phyloP scores from a whole-genome alignment of 2,113 vertebrate genomes.

The Bothrops jararaca region DNA sequence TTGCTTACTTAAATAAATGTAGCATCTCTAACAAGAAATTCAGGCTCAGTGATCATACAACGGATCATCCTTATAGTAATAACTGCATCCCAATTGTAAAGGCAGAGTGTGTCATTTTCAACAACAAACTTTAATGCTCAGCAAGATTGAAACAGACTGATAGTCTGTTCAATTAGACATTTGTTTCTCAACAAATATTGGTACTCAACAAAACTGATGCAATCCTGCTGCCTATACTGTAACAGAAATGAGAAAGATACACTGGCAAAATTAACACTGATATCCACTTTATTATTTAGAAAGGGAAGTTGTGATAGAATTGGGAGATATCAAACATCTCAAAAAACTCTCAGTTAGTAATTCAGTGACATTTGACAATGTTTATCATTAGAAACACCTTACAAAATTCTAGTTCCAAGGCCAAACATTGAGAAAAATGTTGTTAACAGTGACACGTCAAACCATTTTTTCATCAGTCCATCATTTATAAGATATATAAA shows the following conservation, averaged over 20 bases:
- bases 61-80: neutral
- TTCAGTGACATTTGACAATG: neutral
- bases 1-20: neutral
- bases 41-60: neutral
- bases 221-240: neutral
- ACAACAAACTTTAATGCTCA: neutral
- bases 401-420: neutral
- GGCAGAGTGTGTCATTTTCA: neutral
- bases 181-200: neutral
- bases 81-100: neutral
- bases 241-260: neutral
- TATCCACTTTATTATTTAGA: neutral
- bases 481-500: neutral
- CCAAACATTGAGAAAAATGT: neutral
- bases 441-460: neutral
- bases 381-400: neutral
- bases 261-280: neutral
- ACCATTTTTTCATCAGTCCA: neutral
- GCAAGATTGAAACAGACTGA: neutral
- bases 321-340: neutral
- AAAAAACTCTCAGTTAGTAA: neutral
- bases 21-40: constrained; percentile 3
- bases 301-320: neutral
- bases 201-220: neutral
- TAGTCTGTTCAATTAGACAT: neutral